Evolutionary conservation across 2,888 invertebrate genomes (phyloP).

Genomic region (Bellardia bayeri): DNA sequence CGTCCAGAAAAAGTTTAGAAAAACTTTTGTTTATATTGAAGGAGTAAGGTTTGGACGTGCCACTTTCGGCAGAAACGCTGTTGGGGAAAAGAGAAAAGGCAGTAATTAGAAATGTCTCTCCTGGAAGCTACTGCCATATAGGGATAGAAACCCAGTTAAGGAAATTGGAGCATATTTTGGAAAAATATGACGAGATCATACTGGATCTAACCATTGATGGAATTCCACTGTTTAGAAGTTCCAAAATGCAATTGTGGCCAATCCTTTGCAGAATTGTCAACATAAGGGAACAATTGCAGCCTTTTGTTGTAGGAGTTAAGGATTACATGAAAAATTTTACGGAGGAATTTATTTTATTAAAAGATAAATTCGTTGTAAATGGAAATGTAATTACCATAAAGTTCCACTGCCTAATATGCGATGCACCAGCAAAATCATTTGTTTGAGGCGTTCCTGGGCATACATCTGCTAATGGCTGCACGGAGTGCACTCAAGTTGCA

Average conservation of each 20-base stretch:
- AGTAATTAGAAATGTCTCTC: background rate
- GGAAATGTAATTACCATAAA: slow-evolving; percentile 17
- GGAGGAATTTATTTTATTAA: slow-evolving; percentile 14
- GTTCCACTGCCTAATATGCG: background rate
- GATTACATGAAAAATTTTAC: slow-evolving; percentile 41
- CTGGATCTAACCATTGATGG: slow-evolving; percentile 37
- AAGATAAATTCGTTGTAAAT: slow-evolving; percentile 4
- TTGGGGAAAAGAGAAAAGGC: background rate
- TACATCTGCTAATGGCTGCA: background rate
- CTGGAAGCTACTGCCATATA: slow-evolving; percentile 6
- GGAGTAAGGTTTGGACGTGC: background rate
- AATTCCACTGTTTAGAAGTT: slow-evolving; percentile 45
- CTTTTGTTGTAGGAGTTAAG: slow-evolving; percentile 16
- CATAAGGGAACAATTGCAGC: background rate
- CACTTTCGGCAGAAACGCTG: background rate
- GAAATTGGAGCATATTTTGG: background rate
- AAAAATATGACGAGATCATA: slow-evolving; percentile 35
- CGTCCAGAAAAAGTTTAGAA: background rate
- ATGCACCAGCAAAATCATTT: background rate
- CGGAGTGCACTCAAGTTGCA: slow-evolving; percentile 1
- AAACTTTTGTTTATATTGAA: background rate
- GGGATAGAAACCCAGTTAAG: slow-evolving; percentile 23
- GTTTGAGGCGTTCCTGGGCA: background rate
- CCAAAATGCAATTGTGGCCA: slow-evolving; percentile 44
- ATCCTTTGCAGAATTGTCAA: slow-evolving; percentile 27